Base-by-base conservation (phyloP, 2,888 invertebrate genomes). In the Anthophora plumipes region DNA sequence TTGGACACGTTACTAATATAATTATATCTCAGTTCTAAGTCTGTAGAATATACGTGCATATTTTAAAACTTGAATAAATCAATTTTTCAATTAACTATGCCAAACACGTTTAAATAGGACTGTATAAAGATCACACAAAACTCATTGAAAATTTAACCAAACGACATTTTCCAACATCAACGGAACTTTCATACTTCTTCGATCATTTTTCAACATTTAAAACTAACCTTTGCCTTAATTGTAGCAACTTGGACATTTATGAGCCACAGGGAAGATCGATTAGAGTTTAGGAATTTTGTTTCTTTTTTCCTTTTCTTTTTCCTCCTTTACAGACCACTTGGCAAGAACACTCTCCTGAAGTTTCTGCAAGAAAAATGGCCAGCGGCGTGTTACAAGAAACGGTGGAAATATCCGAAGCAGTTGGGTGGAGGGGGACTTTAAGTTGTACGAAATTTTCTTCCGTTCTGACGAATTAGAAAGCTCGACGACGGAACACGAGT, bases 201-300 rank as follows among this genome's bases (percentile, higher is more conserved):
- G 14, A 8, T 0, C 17, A 25, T 4, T 8, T 8, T 25, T 31
- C 55, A 1, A n/a, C 17, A 48, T 48, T n/a, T 4, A 14, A 37
- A 41, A 41, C 43, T 14, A n/a, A 60, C 14, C 66, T n/a, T 37
- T 50, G 6, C 31, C 67, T 67, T 67, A 67, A 60, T 73, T 59
- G 73, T 57, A n/a, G 20, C 22, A 12, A 31, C 43, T 46, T 22
- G 14, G 20, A 37, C 43, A 17, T 50, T 69, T 63, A 61, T 39
- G 50, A 43, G 57, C 12, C 25, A 0, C 52, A 41, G 66, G 31
- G 57, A 73, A 59, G 50, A 59, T 66, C 59, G 66, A 73, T 66
- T 57, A 39, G 39, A 37, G 20, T 64, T 8, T 5, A 31, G 0
- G 5, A 20, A n/a, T n/a, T 37, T 57, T n/a, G 12, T 12, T 39